A percentile compares a stretch with the other conserved stretches of the same genome.
These are phyloP conservation scores for Neomorphus geoffroyi DNA, from an alignment of 2,797 vertebrate species.

Conservation along the genomic window DNA sequence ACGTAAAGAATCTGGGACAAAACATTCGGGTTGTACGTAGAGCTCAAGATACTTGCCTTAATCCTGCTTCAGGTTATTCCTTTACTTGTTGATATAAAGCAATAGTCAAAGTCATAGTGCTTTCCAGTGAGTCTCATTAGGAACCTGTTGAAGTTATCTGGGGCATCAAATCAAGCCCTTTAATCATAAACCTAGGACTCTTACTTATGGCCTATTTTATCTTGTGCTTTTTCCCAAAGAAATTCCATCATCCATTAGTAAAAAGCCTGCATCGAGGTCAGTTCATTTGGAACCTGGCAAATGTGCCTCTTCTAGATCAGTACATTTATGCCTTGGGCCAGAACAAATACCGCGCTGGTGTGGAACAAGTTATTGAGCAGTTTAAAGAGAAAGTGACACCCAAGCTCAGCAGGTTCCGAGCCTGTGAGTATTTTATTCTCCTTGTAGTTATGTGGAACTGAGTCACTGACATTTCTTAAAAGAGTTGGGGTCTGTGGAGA, in stretches of 20 bases:
- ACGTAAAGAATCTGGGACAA: background rate
- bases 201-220: background rate
- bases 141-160: background rate
- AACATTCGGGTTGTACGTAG: background rate
- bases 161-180: background rate
- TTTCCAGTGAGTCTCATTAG: background rate
- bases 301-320: slow-evolving; percentile 78
- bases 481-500: background rate
- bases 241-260: slow-evolving; percentile 85
- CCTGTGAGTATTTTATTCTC: slow-evolving; percentile 82
- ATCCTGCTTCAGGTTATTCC: background rate
- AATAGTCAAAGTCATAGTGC: background rate
- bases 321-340: slow-evolving; percentile 81
- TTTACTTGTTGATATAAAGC: background rate
- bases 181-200: background rate
- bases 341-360: slow-evolving; percentile 71
- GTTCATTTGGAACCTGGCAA: slow-evolving; percentile 89
- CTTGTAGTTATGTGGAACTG: background rate
- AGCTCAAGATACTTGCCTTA: background rate
- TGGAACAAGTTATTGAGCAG: slow-evolving; percentile 81
- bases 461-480: background rate
- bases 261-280: slow-evolving; percentile 77
- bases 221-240: slow-evolving; percentile 43
- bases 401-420: slow-evolving; percentile 79
- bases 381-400: slow-evolving; percentile 80